These are phyloP conservation scores for Drosophila erecta DNA, from an alignment of 1,140 invertebrate genomes.

Conservation along the genomic window DNA sequence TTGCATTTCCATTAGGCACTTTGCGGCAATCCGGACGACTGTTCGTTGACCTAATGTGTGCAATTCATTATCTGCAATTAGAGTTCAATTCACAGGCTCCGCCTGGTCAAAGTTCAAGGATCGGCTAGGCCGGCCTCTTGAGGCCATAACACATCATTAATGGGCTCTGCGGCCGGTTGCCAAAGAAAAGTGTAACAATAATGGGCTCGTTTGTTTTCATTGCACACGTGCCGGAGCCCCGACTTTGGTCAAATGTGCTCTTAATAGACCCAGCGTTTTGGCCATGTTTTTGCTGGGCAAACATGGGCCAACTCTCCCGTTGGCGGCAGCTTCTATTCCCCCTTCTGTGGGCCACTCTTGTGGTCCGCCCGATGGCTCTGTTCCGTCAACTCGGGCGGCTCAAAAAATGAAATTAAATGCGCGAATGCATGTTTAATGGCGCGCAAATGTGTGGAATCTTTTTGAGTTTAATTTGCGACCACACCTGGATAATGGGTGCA, in stretches of 20 bases:
- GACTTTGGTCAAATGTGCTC: slow-evolving; percentile 59
- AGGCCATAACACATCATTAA: slow-evolving; percentile 71
- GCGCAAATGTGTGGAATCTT: slow-evolving; percentile 42
- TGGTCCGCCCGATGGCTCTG: slow-evolving; percentile 16
- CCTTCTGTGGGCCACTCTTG: slow-evolving; percentile 27
- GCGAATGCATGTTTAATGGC: slow-evolving; percentile 46
- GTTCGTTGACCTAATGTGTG: slow-evolving; percentile 69
- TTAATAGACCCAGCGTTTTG: slow-evolving; percentile 71
- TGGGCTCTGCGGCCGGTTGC: slow-evolving; percentile 16
- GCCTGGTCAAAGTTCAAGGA: slow-evolving; percentile 53
- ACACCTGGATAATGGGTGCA: neutral
- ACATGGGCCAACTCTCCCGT: slow-evolving; percentile 36
- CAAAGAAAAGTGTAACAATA: slow-evolving; percentile 63
- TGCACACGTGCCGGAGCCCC: slow-evolving; percentile 54
- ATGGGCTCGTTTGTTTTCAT: slow-evolving; percentile 74
- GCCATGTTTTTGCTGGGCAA: slow-evolving; percentile 56
- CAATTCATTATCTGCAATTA: slow-evolving; percentile 76
- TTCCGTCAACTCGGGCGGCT: slow-evolving; percentile 12
- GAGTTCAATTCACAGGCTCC: slow-evolving; percentile 63
- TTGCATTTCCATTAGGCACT: slow-evolving; percentile 57
- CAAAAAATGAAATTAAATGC: slow-evolving; percentile 50
- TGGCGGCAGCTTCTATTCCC: neutral
- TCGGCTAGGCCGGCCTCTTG: slow-evolving; percentile 26
- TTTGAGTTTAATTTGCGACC: slow-evolving; percentile 21
- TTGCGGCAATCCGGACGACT: slow-evolving; percentile 10